phyloP scores from a whole-genome alignment of 2,888 invertebrate species.

The Nephrotoma guestfalica region DNA sequence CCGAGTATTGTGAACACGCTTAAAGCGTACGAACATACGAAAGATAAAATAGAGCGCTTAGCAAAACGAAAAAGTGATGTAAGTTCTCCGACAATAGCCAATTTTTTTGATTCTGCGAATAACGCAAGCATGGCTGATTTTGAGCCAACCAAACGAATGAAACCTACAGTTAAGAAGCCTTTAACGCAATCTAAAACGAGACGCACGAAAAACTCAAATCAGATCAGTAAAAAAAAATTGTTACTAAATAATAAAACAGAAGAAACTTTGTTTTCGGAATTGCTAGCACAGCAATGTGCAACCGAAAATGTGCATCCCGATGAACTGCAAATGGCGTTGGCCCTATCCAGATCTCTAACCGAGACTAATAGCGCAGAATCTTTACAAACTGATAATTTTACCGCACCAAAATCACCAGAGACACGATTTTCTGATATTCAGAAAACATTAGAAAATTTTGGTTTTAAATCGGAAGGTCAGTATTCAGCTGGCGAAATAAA shows the following conservation, averaged over 20 bases:
- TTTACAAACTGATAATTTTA: background rate
- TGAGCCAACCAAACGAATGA: slow-evolving; percentile 2
- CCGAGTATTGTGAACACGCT: background rate
- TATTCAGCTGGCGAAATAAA: slow-evolving; percentile 2
- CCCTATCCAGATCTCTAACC: slow-evolving; percentile 43
- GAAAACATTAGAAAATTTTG: slow-evolving; percentile 44
- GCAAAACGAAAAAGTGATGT: background rate
- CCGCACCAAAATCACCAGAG: background rate
- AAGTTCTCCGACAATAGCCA: background rate
- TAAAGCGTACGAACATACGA: background rate
- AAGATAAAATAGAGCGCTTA: background rate
- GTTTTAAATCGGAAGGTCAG: slow-evolving; percentile 31
- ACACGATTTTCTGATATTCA: slow-evolving; percentile 26
- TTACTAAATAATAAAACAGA: slow-evolving; percentile 19
- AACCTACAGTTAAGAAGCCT: background rate
- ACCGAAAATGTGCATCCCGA: slow-evolving; percentile 43
- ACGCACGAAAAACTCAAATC: background rate
- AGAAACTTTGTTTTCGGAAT: slow-evolving; percentile 23
- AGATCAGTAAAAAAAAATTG: background rate
- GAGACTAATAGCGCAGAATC: slow-evolving; percentile 15
- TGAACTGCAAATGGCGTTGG: slow-evolving; percentile 50
- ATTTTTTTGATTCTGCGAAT: background rate
- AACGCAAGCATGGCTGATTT: slow-evolving; percentile 3
- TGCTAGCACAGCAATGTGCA: slow-evolving; percentile 26
- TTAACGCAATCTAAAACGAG: background rate